Evolutionary conservation across 2,888 invertebrate species (phyloP).

Genomic region (Macroteleia sp.): DNA sequence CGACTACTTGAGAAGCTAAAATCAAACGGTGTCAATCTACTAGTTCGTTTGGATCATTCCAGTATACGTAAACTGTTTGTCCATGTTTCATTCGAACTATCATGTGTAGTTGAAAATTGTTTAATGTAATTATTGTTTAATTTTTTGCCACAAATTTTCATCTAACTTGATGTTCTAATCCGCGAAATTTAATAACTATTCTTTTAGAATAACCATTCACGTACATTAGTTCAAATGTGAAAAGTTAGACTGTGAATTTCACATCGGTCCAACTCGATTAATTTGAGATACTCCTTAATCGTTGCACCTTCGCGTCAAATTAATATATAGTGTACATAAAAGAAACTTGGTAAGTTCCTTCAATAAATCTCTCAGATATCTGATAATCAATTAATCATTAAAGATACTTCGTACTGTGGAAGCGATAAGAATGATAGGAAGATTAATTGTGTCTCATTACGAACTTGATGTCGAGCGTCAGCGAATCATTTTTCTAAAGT

Average conservation of each 20-base stretch:
- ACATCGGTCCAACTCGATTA: constrained; percentile 33
- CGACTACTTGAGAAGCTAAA: too few species aligned
- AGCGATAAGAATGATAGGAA: constrained; percentile 59
- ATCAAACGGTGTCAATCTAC: too few species aligned
- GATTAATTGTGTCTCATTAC: constrained; percentile 58
- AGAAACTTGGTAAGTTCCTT: constrained; percentile 44
- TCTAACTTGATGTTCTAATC: too few species aligned
- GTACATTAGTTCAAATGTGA: not conserved
- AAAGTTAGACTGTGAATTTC: constrained; percentile 15
- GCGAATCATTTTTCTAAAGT: constrained; percentile 57
- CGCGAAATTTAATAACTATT: too few species aligned
- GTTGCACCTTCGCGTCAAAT: constrained; percentile 45
- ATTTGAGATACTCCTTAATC: constrained; percentile 29
- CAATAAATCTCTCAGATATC: constrained; percentile 53
- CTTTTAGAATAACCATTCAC: constrained; percentile 49
- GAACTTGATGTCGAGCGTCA: constrained; percentile 51
- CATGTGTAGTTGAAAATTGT: too few species aligned
- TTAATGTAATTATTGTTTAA: too few species aligned
- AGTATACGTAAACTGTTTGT: too few species aligned
- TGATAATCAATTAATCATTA: constrained; percentile 63
- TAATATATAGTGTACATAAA: constrained; percentile 54
- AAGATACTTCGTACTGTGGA: constrained; percentile 45
- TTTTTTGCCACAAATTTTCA: too few species aligned
- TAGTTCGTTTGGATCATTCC: too few species aligned
- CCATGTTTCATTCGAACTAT: not conserved